Evolutionary conservation across 2,888 invertebrate genomes (phyloP), one percentile per base, ranked within the genome.

Genomic region (Odontocolon sp.): DNA sequence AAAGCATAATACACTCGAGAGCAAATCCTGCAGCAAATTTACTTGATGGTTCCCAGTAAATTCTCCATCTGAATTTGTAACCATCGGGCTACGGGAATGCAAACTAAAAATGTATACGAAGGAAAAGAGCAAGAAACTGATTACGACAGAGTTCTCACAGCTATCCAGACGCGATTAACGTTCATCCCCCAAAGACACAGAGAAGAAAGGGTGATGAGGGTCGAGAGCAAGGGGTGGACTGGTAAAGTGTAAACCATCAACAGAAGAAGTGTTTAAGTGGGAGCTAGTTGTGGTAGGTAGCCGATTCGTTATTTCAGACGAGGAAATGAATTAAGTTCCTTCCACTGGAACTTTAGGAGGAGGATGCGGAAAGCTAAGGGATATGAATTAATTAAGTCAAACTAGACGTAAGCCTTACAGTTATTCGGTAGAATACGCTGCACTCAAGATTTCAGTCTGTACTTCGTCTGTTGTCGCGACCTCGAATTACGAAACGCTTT

Each of bases 141-240:
- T 9, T 47, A 47, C 54, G 72, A 68, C 42, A 61, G 66, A 66
- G 52, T 52, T 75, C 69, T 38, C 47, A 36, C 82, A 80, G 82
- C 71, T 83, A 83, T 78, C 36, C 69, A 40, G 64, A 71, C 38
- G 78, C 45, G 64, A 75, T 70, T 75, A 75, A 70, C 64, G 75
- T 64, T 64, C 57, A 66, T 75, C 64, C 70, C 50, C 59, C 42
- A 26, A 33, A 45, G 52, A 70, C 40, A n/a, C n/a, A n/a, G n/a
- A 63, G 9, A 50, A n/a, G 23, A 26, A 50, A 23, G 26, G 23
- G 47, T 28, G 56, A 14, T 26, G 26, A 18, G 52, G 28, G 45
- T 40, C 18, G 14, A 11, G 11, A 16, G 14, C 54, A 18, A 36
- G 42, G 18, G 42, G 38, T 45, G 21, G 11, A 8, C 40, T 14